phyloP scores from a whole-genome alignment of 2,888 invertebrate species.

The Watsonalla binaria region DNA sequence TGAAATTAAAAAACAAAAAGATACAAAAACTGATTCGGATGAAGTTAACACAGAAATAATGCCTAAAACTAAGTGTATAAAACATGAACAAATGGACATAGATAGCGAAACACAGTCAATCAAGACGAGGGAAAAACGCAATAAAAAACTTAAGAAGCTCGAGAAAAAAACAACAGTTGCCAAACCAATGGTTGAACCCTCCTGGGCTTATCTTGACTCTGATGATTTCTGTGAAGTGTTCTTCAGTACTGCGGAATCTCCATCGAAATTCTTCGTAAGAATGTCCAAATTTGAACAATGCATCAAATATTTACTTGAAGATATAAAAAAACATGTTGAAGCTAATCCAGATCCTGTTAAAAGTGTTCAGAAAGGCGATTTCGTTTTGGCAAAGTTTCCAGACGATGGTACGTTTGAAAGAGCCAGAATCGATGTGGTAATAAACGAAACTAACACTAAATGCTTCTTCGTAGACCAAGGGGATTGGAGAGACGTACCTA shows the following conservation, averaged over 20 bases:
- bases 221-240: conserved; percentile 55
- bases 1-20: too few relatives aligned
- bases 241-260: conserved; percentile 61
- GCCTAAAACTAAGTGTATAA: not conserved
- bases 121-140: too few relatives aligned
- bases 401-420: conserved; percentile 62
- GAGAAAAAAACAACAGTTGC: not conserved
- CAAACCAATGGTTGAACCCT: conserved; percentile 24
- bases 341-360: conserved; percentile 28
- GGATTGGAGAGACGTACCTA: conserved; percentile 64
- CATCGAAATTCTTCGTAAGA: conserved; percentile 71
- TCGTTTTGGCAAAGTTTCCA: conserved; percentile 72
- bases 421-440: conserved; percentile 58
- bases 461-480: conserved; percentile 83
- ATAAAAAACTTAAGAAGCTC: not conserved
- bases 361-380: conserved; percentile 50
- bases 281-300: conserved; percentile 64
- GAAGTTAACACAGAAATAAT: not conserved
- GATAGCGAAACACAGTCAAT: too few relatives aligned
- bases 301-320: conserved; percentile 49
- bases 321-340: conserved; percentile 53
- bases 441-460: conserved; percentile 54
- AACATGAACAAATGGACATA: too few relatives aligned
- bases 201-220: conserved; percentile 74
- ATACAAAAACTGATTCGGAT: too few relatives aligned